phyloP scores from a whole-genome alignment of 2,888 invertebrate species.

The Hedychridium roseum region DNA sequence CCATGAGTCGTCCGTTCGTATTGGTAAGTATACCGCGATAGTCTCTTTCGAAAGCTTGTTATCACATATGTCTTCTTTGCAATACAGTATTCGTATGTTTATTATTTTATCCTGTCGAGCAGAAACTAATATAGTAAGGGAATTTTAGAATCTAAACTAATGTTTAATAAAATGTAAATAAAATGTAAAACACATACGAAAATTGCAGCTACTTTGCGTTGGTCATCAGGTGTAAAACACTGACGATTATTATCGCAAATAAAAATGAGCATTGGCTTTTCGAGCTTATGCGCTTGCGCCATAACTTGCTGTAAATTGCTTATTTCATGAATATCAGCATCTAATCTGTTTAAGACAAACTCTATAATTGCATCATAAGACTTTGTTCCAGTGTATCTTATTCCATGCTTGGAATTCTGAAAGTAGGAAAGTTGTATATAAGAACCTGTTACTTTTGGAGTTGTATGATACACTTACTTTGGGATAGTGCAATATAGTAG shows the following conservation, averaged over 20 bases:
- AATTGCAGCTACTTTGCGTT: conserved; percentile 74
- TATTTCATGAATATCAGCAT: conserved; percentile 45
- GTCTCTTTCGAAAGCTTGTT: conserved; percentile 31
- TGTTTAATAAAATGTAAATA: not conserved
- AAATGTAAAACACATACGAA: conserved; percentile 69
- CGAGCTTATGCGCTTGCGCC: no score
- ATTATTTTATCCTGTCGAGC: conserved; percentile 47
- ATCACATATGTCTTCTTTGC: conserved; percentile 35
- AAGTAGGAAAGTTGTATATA: not conserved
- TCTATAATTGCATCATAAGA: conserved; percentile 38
- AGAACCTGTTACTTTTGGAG: conserved; percentile 1
- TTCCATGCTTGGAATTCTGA: conserved; percentile 45
- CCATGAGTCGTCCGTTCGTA: conserved; percentile 45
- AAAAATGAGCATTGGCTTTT: conserved; percentile 47
- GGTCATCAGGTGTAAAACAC: conserved; percentile 46
- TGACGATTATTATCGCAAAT: conserved; percentile 41
- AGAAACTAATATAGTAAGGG: conserved; percentile 7
- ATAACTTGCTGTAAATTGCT: no score
- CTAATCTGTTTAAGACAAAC: conserved; percentile 45
- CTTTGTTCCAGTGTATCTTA: conserved; percentile 41
- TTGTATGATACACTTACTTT: conserved; percentile 62
- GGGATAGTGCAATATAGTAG: conserved; percentile 77
- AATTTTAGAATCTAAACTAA: conserved; percentile 6
- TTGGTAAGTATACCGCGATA: conserved; percentile 47
- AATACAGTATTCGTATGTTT: conserved; percentile 39